These are phyloP conservation scores for Syncerus caffer DNA, from an alignment of 2,797 vertebrate genomes.

Conservation along the genomic window DNA sequence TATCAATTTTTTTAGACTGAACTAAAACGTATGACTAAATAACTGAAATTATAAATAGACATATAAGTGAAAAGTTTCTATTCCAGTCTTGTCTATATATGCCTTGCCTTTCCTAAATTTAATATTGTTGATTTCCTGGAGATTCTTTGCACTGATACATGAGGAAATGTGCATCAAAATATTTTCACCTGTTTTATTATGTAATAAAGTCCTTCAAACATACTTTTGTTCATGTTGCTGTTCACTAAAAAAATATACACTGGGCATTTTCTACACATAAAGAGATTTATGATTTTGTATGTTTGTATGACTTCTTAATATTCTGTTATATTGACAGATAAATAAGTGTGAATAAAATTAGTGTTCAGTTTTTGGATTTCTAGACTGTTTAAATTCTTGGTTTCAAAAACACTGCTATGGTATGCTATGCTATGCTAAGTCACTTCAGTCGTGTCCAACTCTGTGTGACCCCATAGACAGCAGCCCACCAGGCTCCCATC, in stretches of 20 bases:
- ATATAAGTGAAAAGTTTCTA: neutral
- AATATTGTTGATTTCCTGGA: neutral
- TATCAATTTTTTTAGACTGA: neutral
- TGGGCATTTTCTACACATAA: neutral
- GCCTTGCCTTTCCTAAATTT: neutral
- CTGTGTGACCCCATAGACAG: too few species aligned
- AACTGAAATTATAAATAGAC: neutral
- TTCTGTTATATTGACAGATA: neutral
- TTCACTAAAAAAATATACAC: neutral
- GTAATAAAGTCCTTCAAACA: neutral
- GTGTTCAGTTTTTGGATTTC: neutral
- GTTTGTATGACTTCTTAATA: neutral
- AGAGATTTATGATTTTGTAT: neutral
- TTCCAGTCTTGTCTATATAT: neutral
- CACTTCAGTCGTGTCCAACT: too few species aligned
- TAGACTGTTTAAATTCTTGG: neutral
- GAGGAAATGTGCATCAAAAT: neutral
- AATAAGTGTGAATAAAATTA: neutral
- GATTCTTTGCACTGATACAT: neutral
- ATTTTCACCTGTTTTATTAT: neutral
- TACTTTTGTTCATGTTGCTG: neutral
- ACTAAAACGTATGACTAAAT: neutral
- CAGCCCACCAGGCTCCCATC: too few species aligned
- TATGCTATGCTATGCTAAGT: too few species aligned
- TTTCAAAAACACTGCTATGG: neutral